phyloP scores from a whole-genome alignment of 2,888 invertebrate genomes.

The Lutraria lutraria region DNA sequence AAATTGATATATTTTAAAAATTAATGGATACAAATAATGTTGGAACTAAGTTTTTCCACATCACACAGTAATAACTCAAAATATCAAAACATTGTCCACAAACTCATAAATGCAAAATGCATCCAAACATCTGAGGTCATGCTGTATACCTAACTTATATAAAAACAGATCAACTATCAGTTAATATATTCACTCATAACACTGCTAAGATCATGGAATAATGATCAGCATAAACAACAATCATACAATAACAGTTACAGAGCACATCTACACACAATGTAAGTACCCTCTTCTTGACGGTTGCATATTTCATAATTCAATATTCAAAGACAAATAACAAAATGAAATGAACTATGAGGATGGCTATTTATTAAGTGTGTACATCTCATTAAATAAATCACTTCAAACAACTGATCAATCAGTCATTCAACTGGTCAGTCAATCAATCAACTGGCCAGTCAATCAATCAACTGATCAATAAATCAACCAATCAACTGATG shows the following conservation, averaged over 20 bases:
- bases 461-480: neutral
- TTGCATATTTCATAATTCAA: conserved; percentile 10
- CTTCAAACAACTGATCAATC: neutral
- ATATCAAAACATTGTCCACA: too few species aligned
- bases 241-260: neutral
- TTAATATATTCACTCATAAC: conserved; percentile 13
- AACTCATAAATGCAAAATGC: too few species aligned
- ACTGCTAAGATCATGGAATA: neutral
- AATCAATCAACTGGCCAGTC: neutral
- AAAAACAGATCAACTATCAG: neutral
- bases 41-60: too few species aligned
- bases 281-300: neutral
- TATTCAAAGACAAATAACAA: conserved; percentile 6
- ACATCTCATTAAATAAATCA: neutral
- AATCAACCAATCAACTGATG: neutral
- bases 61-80: too few species aligned
- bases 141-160: neutral
- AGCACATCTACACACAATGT: neutral
- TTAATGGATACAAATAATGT: too few species aligned
- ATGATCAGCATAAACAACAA: neutral
- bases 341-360: neutral
- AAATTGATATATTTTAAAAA: too few species aligned
- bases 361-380: neutral
- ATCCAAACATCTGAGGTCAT: too few species aligned
- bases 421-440: neutral